Conservation (phyloP, 2,113 vertebrate genomes). For the Synchiropus splendidus region DNA sequence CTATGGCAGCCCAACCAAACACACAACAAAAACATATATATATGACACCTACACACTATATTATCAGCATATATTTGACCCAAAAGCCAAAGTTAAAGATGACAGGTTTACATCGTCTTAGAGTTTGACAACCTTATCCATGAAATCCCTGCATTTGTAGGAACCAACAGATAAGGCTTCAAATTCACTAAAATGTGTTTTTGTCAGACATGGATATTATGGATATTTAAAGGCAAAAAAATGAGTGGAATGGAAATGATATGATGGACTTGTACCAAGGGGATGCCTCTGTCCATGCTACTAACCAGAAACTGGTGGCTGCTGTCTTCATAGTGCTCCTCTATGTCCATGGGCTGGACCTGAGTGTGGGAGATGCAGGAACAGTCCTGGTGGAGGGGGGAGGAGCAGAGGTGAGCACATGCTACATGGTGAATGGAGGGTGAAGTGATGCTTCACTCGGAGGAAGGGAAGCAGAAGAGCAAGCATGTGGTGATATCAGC, state of each 20-base stretch:
- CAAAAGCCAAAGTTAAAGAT: too few relatives aligned
- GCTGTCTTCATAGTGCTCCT: slow-evolving; percentile 79
- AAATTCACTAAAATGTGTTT: too few relatives aligned
- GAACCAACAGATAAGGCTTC: too few relatives aligned
- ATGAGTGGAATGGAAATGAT: not conserved
- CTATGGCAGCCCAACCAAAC: too few relatives aligned
- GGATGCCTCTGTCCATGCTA: slow-evolving; percentile 33
- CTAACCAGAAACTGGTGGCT: slow-evolving; percentile 80
- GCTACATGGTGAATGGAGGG: slow-evolving; percentile 9
- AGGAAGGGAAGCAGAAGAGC: slow-evolving; percentile 1
- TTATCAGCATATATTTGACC: too few relatives aligned
- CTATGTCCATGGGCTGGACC: slow-evolving; percentile 83
- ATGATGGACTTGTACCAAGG: slow-evolving; percentile 17
- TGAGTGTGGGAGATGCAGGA: slow-evolving; percentile 89
- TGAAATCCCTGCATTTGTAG: too few relatives aligned
- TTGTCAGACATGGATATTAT: too few relatives aligned
- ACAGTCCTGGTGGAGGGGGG: slow-evolving; percentile 76
- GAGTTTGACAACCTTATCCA: too few relatives aligned
- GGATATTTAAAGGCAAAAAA: not conserved
- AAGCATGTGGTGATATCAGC: slow-evolving; percentile 8
- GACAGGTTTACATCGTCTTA: too few relatives aligned
- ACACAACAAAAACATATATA: too few relatives aligned
- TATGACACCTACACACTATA: too few relatives aligned
- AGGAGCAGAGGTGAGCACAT: slow-evolving; percentile 35
- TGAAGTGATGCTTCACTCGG: slow-evolving; percentile 5